These are phyloP conservation scores for Phallusia fumigata DNA, from an alignment of 23 tunicate genomes.

Conservation along the genomic window DNA sequence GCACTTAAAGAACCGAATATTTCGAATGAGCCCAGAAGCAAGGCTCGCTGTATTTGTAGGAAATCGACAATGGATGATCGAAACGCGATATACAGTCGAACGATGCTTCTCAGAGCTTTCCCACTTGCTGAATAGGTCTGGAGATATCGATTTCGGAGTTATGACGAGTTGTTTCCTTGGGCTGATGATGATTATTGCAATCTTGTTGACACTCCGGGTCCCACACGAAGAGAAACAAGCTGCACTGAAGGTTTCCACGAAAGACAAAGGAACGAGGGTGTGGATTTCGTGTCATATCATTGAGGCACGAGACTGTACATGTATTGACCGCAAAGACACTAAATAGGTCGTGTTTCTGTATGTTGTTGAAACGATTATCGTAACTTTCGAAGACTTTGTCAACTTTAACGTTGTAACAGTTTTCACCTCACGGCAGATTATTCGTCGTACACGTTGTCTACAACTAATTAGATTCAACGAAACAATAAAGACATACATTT, in stretches of 20 bases:
- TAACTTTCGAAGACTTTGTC: too few relatives aligned
- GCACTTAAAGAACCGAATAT: background rate
- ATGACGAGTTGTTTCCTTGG: background rate
- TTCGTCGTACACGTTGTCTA: too few relatives aligned
- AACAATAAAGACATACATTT: too few relatives aligned
- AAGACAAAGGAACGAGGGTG: background rate
- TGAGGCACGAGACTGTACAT: too few relatives aligned
- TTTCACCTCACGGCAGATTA: too few relatives aligned
- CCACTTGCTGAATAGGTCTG: constrained; percentile 1
- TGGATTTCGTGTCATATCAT: background rate
- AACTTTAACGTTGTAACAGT: too few relatives aligned
- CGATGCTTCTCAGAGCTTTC: constrained; percentile 3
- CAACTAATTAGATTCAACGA: too few relatives aligned
- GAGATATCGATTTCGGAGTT: background rate
- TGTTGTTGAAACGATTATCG: too few relatives aligned
- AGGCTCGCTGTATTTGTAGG: background rate
- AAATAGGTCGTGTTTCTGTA: too few relatives aligned
- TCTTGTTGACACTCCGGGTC: background rate
- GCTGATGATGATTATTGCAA: too few relatives aligned
- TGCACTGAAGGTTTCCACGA: background rate
- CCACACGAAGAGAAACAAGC: background rate
- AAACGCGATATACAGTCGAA: background rate
- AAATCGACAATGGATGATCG: background rate
- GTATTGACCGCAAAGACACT: too few relatives aligned
- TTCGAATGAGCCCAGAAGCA: background rate